Evolutionary conservation across 2,888 invertebrate species (phyloP).

Genomic region (Lottia gigantea): DNA sequence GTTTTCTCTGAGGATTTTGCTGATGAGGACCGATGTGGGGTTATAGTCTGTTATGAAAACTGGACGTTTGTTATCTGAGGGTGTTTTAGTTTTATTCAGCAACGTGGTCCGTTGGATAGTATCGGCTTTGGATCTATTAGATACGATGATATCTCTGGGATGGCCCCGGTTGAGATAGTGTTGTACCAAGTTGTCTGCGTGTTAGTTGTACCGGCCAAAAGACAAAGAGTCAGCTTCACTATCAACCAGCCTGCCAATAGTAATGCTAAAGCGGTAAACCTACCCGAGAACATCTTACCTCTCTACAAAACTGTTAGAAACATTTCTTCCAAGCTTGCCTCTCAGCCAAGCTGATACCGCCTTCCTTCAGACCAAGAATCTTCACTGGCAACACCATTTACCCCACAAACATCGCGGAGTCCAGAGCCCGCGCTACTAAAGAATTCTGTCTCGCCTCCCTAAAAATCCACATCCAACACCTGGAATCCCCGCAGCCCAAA

Average conservation of each 20-base stretch:
- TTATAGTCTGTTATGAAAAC: no score
- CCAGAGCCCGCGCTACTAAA: background rate
- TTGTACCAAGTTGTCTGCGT: no score
- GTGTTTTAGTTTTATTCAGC: no score
- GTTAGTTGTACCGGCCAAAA: background rate
- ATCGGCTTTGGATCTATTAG: no score
- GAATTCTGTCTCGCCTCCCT: background rate
- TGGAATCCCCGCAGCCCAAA: background rate
- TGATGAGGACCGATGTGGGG: no score
- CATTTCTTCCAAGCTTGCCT: background rate
- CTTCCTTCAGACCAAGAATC: background rate
- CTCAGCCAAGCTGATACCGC: background rate
- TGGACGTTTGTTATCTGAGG: no score
- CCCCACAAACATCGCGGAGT: background rate
- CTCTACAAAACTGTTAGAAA: background rate
- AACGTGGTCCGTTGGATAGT: no score
- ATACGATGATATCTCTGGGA: no score
- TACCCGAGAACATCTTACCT: background rate
- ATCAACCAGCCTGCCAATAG: background rate
- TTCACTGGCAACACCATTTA: background rate
- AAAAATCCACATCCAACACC: background rate
- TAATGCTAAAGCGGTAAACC: background rate
- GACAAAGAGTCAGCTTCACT: background rate
- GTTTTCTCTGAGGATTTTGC: no score
- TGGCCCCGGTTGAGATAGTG: no score